A percentile compares a stretch with the other conserved stretches of the same genome.
phyloP scores from a whole-genome alignment of 2,797 vertebrate genomes.

The Smutsia temminckii region DNA sequence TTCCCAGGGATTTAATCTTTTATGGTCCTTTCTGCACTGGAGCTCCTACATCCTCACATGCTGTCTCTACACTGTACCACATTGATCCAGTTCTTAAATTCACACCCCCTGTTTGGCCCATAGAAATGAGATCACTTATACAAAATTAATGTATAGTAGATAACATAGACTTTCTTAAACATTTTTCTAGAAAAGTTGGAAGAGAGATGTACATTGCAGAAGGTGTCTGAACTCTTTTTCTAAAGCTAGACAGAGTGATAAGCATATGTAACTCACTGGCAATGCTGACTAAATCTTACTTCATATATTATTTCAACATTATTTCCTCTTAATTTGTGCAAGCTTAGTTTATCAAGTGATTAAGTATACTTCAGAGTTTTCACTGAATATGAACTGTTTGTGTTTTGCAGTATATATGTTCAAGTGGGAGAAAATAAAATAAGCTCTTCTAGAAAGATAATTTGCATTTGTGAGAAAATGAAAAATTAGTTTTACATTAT shows the following conservation, averaged over 20 bases:
- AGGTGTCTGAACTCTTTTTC: neutral
- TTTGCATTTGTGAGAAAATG: constrained; percentile 34
- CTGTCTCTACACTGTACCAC: neutral
- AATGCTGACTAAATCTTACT: neutral
- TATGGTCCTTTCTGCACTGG: neutral
- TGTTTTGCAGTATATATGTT: neutral
- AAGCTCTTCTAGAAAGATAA: neutral
- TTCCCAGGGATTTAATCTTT: neutral
- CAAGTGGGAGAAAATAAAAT: neutral
- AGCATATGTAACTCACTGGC: neutral
- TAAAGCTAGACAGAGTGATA: neutral
- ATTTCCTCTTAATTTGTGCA: constrained; percentile 1
- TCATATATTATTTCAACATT: neutral
- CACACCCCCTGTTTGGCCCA: neutral
- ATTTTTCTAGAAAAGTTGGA: neutral
- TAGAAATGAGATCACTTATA: neutral
- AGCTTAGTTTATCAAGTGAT: constrained; percentile 8
- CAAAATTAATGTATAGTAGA: neutral
- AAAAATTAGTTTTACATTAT: neutral
- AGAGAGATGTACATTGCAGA: neutral
- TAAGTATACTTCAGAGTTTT: constrained; percentile 22
- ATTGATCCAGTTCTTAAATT: neutral
- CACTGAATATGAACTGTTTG: neutral
- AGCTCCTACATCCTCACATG: neutral
- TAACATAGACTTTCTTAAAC: neutral